Percentiles rank a stretch among this genome's conserved stretches.
These are phyloP conservation scores for Pasiphila rectangulata DNA, from an alignment of 2,888 invertebrate species.

Conservation along the genomic window DNA sequence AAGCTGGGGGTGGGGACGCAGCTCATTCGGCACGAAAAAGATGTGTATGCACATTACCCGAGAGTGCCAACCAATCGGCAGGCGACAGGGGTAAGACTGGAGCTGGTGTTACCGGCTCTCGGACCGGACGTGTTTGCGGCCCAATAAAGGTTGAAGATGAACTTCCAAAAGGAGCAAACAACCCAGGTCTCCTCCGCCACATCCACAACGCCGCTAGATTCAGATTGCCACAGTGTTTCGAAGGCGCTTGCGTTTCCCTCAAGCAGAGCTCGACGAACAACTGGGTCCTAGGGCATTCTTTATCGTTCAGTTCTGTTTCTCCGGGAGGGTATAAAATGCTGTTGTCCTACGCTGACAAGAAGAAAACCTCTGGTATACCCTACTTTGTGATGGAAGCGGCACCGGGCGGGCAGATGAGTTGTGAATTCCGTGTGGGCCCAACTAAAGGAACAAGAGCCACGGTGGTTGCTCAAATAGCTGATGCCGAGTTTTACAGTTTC, in stretches of 20 bases:
- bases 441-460: slow-evolving; percentile 59
- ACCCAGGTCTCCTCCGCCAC: slow-evolving; percentile 68
- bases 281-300: slow-evolving; percentile 67
- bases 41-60: slow-evolving; percentile 40
- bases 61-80: slow-evolving; percentile 41
- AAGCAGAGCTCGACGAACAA: slow-evolving; percentile 59
- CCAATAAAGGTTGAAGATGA: too few species aligned
- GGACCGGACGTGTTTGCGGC: slow-evolving; percentile 44
- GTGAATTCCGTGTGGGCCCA: slow-evolving; percentile 67
- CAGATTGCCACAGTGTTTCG: slow-evolving; percentile 72
- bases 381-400: slow-evolving; percentile 75
- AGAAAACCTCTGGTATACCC: slow-evolving; percentile 53
- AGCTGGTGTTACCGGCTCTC: slow-evolving; percentile 69
- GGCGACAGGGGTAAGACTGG: slow-evolving; percentile 70
- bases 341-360: slow-evolving; percentile 62
- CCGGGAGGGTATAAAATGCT: slow-evolving; percentile 72
- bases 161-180: slow-evolving; percentile 53
- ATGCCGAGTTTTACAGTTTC: slow-evolving; percentile 65
- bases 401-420: slow-evolving; percentile 73
- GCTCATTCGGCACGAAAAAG: slow-evolving; percentile 26
- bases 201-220: slow-evolving; percentile 70
- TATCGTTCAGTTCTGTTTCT: slow-evolving; percentile 72
- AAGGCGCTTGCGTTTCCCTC: slow-evolving; percentile 65
- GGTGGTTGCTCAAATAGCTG: slow-evolving; percentile 65
- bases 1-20: slow-evolving; percentile 26